phyloP scores from a whole-genome alignment of 2,888 invertebrate genomes.

The Eupithecia inturbata region DNA sequence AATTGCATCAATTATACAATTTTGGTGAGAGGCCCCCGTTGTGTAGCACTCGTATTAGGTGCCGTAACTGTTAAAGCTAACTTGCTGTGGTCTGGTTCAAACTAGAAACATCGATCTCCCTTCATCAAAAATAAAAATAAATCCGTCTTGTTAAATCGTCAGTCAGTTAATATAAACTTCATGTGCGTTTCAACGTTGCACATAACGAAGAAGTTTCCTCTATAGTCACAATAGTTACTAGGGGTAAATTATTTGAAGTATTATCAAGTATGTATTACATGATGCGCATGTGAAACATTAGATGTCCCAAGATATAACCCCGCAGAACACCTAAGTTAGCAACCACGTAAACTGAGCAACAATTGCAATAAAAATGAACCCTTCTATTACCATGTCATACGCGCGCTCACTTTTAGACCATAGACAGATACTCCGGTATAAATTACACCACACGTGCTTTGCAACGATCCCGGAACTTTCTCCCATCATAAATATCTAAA shows the following conservation, averaged over 20 bases:
- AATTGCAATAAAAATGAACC: slow-evolving; percentile 46
- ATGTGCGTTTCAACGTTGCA: background rate
- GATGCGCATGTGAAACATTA: slow-evolving; percentile 35
- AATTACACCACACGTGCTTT: slow-evolving; percentile 56
- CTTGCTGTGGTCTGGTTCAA: background rate
- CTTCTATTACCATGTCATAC: slow-evolving; percentile 49
- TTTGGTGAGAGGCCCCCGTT: slow-evolving; percentile 53
- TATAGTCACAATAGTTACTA: background rate
- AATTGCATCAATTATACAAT: slow-evolving; percentile 63
- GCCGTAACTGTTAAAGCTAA: background rate
- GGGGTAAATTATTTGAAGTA: background rate
- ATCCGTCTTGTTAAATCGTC: background rate
- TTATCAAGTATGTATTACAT: background rate
- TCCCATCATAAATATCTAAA: slow-evolving; percentile 55
- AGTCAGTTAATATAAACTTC: background rate
- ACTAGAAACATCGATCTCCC: background rate
- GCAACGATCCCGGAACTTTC: slow-evolving; percentile 64
- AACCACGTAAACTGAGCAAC: slow-evolving; percentile 37
- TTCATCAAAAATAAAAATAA: background rate
- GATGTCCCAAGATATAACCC: slow-evolving; percentile 39
- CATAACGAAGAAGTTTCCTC: background rate
- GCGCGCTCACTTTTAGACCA: slow-evolving; percentile 47
- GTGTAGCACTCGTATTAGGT: slow-evolving; percentile 28
- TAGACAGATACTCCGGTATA: slow-evolving; percentile 50
- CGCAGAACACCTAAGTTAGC: slow-evolving; percentile 36